Conservation (phyloP, 2,113 vertebrate species). For the Centropus unirufus region DNA sequence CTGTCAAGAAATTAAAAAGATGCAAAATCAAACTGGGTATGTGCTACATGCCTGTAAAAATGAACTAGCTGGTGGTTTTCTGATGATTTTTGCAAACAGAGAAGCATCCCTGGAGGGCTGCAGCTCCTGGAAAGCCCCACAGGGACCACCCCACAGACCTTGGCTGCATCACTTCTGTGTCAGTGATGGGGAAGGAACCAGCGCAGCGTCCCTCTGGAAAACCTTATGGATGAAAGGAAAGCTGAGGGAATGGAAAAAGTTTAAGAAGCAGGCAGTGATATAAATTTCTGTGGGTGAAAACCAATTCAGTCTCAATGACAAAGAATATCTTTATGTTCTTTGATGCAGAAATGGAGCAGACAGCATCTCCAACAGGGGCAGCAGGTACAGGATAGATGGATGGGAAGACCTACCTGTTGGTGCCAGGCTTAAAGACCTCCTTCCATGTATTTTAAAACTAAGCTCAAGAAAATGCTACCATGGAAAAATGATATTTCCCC, state of each 20-base stretch:
- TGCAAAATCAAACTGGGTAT: background rate
- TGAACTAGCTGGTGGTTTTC: background rate
- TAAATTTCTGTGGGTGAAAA: background rate
- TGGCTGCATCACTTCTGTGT: background rate
- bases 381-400: accelerated
- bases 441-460: accelerated
- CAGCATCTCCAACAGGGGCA: accelerated
- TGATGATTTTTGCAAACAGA: background rate
- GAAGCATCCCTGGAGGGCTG: background rate
- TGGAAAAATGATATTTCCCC: background rate
- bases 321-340: background rate
- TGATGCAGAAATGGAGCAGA: background rate
- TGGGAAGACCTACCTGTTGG: background rate
- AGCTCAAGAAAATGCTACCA: accelerated
- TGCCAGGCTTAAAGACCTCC: background rate
- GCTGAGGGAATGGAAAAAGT: background rate
- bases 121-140: background rate
- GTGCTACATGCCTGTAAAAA: background rate
- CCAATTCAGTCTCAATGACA: background rate
- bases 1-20: background rate
- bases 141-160: background rate
- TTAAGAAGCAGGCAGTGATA: background rate
- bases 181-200: background rate
- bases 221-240: background rate
- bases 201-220: background rate